Base-by-base conservation (phyloP, 2,888 invertebrate genomes). In the Ferrisia virgata region DNA sequence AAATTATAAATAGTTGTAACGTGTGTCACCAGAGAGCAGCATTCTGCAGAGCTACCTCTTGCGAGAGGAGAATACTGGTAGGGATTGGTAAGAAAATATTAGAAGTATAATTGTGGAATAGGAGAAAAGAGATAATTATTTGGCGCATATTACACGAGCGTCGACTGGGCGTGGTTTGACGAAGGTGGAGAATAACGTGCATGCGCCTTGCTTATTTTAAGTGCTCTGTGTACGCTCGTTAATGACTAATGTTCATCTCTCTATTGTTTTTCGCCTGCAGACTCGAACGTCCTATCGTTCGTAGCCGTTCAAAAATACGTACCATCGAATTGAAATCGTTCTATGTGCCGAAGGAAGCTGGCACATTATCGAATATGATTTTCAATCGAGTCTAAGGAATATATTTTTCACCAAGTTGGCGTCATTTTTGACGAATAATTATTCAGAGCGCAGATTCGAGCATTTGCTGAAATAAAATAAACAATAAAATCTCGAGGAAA, bases 101-200 rank as follows among this genome's bases (percentile, higher is more conserved):
- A 83, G 72, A 83, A 83, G 83, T 83, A 83, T 83, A 83, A 83
- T 83, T 83, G 83, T 72, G 83, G 47, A 83, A 83, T 72, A 76
- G 83, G 83, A 83, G 83, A 83, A n/a, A 83, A 40, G 72, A 72
- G 76, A 83, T 83, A 83, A 83, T 83, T 83, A 83, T 83, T 83
- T 83, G 83, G 83, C 83, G 76, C 83, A 72, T 47, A 72, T 72
- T 64, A 69, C 64, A 39, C 53, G 81, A 72, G 72, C 76, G 76
- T 83, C 39, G 64, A 82, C n/a, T 39, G 43, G 83, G 83, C 76
- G 83, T 83, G 83, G 83, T 31, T 40, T 18, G 47, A 18, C 36
- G 76, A 28, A 83, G 76, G 83, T 72, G 83, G 83, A 72, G 83
- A 81, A 81, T 81, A 81, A 22, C 58, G 81, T 81, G 36, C 81